These are phyloP conservation scores for Agonum fuliginosum DNA, from an alignment of 2,888 invertebrate genomes.

Conservation along the genomic window DNA sequence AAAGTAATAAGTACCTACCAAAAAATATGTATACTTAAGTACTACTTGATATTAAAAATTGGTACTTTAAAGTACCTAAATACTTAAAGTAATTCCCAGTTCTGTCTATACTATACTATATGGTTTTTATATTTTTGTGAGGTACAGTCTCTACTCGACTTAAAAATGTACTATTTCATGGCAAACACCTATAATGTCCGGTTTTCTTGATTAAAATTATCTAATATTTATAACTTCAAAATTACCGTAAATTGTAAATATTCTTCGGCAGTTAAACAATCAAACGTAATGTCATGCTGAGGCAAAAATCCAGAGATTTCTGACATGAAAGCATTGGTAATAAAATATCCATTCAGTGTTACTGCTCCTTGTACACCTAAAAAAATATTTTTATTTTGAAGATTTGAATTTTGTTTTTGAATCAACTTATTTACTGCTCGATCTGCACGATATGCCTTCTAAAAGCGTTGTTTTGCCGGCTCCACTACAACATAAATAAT, in stretches of 20 bases:
- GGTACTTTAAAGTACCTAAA: too few relatives aligned
- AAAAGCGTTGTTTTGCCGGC: conserved; percentile 85
- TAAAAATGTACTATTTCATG: too few relatives aligned
- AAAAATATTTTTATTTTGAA: conserved; percentile 20
- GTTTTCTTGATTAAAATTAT: conserved; percentile 42
- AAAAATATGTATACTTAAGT: too few relatives aligned
- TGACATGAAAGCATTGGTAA: conserved; percentile 80
- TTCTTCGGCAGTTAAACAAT: conserved; percentile 84
- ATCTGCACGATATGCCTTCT: conserved; percentile 81
- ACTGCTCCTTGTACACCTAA: conserved; percentile 28
- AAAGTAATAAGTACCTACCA: too few relatives aligned
- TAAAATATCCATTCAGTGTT: conserved; percentile 71
- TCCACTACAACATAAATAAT: conserved; percentile 76
- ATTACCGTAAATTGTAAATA: conserved; percentile 89
- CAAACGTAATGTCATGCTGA: conserved; percentile 87
- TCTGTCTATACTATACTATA: too few relatives aligned
- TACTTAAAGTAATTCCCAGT: too few relatives aligned
- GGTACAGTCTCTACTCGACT: too few relatives aligned
- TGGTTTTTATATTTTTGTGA: too few relatives aligned
- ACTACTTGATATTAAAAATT: too few relatives aligned
- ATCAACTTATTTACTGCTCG: conserved; percentile 74
- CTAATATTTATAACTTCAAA: conserved; percentile 27
- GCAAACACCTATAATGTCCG: too few relatives aligned
- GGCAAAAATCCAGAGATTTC: conserved; percentile 89
- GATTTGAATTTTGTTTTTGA: background rate